phyloP scores from a whole-genome alignment of 2,888 invertebrate genomes.

The Orthosia gracilis region DNA sequence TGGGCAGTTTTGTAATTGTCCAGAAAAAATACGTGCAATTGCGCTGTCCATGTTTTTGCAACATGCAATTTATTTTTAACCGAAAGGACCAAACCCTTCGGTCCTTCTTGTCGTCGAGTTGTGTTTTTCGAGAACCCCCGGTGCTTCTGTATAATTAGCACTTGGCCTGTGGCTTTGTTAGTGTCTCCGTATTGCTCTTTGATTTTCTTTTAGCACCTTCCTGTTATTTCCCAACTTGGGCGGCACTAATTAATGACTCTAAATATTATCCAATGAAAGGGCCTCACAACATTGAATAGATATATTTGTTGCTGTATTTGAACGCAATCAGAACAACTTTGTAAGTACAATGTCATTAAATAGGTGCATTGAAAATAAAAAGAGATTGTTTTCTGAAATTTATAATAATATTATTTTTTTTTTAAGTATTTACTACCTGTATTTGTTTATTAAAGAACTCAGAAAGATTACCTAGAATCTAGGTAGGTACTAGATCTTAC shows the following conservation, averaged over 20 bases:
- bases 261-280: slow-evolving; percentile 49
- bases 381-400: not conserved
- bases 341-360: not conserved
- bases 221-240: slow-evolving; percentile 35
- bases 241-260: slow-evolving; percentile 55
- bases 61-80: slow-evolving; percentile 48
- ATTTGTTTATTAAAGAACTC: not conserved
- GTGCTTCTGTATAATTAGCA: slow-evolving; percentile 62
- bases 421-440: not conserved
- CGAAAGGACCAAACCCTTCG: slow-evolving; percentile 15
- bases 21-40: slow-evolving; percentile 41
- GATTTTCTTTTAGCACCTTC: slow-evolving; percentile 58
- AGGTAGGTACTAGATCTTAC: not conserved
- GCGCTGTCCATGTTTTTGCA: slow-evolving; percentile 16
- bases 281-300: not conserved
- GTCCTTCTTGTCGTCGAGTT: slow-evolving; percentile 6
- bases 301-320: not conserved
- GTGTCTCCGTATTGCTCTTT: slow-evolving; percentile 48
- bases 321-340: not conserved
- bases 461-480: no score
- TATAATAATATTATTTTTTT: not conserved
- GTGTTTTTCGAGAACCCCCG: slow-evolving; percentile 39
- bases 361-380: not conserved
- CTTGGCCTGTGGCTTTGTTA: slow-evolving; percentile 44
- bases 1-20: slow-evolving; percentile 11